A percentile compares a stretch with the other conserved stretches of the same genome.
phyloP scores from a whole-genome alignment of 2,888 invertebrate genomes.

The Pogonocherus hispidulus region DNA sequence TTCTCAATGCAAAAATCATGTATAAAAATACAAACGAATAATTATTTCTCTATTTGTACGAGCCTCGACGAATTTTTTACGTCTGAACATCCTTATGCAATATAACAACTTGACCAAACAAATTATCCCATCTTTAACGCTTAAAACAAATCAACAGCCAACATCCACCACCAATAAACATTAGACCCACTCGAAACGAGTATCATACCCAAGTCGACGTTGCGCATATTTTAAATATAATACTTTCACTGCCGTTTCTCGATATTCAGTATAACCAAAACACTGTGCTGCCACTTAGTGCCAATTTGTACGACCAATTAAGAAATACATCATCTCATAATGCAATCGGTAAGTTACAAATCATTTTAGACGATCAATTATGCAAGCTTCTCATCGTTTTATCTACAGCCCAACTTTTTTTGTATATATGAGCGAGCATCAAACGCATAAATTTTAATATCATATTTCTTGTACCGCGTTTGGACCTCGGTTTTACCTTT shows the following conservation, averaged over 20 bases:
- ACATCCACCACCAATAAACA: background rate
- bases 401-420: background rate
- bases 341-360: constrained; percentile 45
- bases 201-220: constrained; percentile 8
- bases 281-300: constrained; percentile 25
- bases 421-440: no score
- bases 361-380: background rate
- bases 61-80: constrained; percentile 19
- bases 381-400: background rate
- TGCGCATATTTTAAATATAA: constrained; percentile 17
- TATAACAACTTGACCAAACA: constrained; percentile 16
- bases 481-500: no score
- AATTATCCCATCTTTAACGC: background rate
- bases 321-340: constrained; percentile 29
- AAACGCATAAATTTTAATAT: constrained; percentile 9
- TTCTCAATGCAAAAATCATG: background rate
- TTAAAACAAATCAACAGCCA: background rate
- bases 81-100: constrained; percentile 29
- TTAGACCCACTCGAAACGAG: constrained; percentile 18
- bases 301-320: constrained; percentile 33
- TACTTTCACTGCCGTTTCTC: constrained; percentile 45
- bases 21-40: constrained; percentile 1
- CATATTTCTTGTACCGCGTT: no score
- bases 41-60: constrained; percentile 17
- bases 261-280: constrained; percentile 36